These are phyloP conservation scores for Chouioia cunea DNA, from an alignment of 2,888 invertebrate species.

Conservation along the genomic window DNA sequence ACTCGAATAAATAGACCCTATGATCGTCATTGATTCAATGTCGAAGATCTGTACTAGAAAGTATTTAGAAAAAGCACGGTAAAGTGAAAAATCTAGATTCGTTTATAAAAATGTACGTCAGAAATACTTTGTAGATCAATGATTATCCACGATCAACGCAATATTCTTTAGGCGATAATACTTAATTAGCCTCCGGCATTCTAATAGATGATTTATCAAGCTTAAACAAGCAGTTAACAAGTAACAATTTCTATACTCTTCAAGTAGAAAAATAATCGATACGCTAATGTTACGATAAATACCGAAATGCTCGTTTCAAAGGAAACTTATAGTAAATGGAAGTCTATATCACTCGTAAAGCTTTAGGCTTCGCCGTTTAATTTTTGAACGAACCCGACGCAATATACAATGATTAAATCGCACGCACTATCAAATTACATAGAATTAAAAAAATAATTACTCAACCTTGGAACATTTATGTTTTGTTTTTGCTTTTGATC, in stretches of 20 bases:
- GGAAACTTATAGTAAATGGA: constrained; percentile 25
- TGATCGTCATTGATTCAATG: too few relatives aligned
- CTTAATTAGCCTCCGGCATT: too few relatives aligned
- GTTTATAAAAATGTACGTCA: constrained; percentile 37
- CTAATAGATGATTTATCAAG: constrained; percentile 17
- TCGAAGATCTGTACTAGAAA: too few relatives aligned
- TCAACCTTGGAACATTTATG: constrained; percentile 1
- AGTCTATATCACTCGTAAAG: constrained; percentile 21
- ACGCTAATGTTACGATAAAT: constrained; percentile 33
- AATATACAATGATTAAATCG: not conserved
- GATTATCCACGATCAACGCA: constrained; percentile 17
- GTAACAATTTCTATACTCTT: constrained; percentile 38
- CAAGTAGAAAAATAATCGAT: constrained; percentile 40
- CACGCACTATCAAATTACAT: not conserved
- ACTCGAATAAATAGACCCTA: too few relatives aligned
- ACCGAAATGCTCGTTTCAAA: constrained; percentile 31
- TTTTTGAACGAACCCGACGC: constrained; percentile 18
- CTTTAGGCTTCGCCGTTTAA: not conserved
- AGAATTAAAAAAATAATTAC: constrained; percentile 9
- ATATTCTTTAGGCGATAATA: constrained; percentile 4
- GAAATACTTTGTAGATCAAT: constrained; percentile 31
- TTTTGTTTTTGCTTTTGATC: not conserved
- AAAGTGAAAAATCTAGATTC: constrained; percentile 10
- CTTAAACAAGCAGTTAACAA: constrained; percentile 31
- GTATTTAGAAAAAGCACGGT: not conserved